These are phyloP conservation scores for Phrixothrix hirtus DNA, from an alignment of 2,888 invertebrate species.

Conservation along the genomic window DNA sequence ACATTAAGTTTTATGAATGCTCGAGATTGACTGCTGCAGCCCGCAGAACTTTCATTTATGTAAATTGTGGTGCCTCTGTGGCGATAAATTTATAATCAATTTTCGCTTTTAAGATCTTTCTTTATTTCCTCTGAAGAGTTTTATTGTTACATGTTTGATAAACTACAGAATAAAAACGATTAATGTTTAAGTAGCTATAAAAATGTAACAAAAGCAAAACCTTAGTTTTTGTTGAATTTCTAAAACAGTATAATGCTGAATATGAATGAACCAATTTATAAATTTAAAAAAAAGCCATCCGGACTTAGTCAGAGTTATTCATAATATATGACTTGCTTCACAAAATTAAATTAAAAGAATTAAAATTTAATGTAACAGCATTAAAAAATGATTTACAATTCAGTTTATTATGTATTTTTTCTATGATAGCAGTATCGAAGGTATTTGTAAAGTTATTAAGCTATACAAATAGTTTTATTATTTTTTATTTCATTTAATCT, in stretches of 20 bases:
- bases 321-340: not conserved
- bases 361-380: too few species aligned
- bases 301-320: not conserved
- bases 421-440: too few species aligned
- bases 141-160: constrained; percentile 1
- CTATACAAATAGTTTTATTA: too few species aligned
- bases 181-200: not conserved
- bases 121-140: not conserved
- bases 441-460: too few species aligned
- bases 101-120: not conserved
- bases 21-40: constrained; percentile 7
- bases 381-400: too few species aligned
- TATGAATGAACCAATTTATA: not conserved
- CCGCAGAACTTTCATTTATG: constrained; percentile 15
- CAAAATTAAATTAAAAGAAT: too few species aligned
- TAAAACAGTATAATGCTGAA: not conserved
- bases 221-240: not conserved
- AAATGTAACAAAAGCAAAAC: not conserved
- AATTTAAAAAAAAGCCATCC: not conserved
- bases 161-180: not conserved
- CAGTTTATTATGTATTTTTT: too few species aligned
- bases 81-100: not conserved
- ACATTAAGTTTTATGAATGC: constrained; percentile 21
- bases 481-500: too few species aligned
- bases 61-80: constrained; percentile 1